Conservation (phyloP, 2,888 invertebrate species). For the Augochlorella aurata region DNA sequence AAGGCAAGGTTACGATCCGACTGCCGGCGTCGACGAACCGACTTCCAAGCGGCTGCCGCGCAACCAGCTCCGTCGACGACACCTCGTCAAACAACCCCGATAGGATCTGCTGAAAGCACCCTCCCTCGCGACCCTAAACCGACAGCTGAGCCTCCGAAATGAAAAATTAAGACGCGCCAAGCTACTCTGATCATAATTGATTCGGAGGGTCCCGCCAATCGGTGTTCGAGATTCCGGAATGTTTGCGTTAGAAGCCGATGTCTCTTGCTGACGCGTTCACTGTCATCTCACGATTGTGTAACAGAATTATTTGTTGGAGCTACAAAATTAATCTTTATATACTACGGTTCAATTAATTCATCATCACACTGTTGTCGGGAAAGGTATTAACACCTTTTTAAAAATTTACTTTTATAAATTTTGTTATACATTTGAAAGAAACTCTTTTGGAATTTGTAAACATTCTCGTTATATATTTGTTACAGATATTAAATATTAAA, state of each 20-base stretch:
- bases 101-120: not conserved
- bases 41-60: conserved; percentile 25
- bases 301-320: too few relatives aligned
- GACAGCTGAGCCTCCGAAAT: not conserved
- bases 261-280: not conserved
- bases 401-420: too few relatives aligned
- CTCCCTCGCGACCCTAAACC: not conserved
- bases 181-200: not conserved
- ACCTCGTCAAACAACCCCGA: not conserved
- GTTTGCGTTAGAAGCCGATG: not conserved
- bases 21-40: conserved; percentile 43
- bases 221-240: not conserved
- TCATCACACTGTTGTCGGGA: too few relatives aligned
- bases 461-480: too few relatives aligned
- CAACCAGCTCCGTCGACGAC: not conserved
- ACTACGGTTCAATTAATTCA: too few relatives aligned
- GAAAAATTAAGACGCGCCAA: not conserved
- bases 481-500: too few relatives aligned
- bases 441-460: too few relatives aligned
- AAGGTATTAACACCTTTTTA: too few relatives aligned
- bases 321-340: too few relatives aligned
- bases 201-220: not conserved
- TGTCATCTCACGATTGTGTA: too few relatives aligned
- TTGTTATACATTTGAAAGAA: too few relatives aligned
- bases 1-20: conserved; percentile 60